Percentiles rank a stretch among this genome's conserved stretches.
These are phyloP conservation scores for Sesamia inferens DNA, from an alignment of 2,888 invertebrate species.

Conservation along the genomic window DNA sequence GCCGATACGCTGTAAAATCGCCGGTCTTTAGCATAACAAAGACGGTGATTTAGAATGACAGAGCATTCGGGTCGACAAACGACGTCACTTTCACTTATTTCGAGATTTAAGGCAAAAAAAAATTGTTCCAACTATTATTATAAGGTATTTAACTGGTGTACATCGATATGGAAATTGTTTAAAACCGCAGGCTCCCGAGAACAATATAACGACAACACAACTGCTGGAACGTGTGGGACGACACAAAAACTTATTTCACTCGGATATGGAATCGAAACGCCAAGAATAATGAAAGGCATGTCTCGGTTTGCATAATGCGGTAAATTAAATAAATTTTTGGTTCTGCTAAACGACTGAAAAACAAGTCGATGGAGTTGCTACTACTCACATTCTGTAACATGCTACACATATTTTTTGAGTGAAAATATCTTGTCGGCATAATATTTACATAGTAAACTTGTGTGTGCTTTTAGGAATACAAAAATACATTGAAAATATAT, in stretches of 20 bases:
- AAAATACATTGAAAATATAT: constrained; percentile 28
- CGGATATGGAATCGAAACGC: constrained; percentile 85
- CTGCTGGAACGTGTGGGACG: constrained; percentile 81
- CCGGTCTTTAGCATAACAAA: constrained; percentile 87
- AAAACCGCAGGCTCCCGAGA: constrained; percentile 81
- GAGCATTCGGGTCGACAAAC: constrained; percentile 74
- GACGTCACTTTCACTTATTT: constrained; percentile 86
- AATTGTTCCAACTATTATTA: constrained; percentile 71
- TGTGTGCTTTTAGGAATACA: constrained; percentile 30
- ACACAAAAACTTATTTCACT: constrained; percentile 86
- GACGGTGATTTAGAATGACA: constrained; percentile 83
- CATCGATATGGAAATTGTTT: constrained; percentile 80
- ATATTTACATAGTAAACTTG: constrained; percentile 43
- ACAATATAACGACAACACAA: constrained; percentile 81
- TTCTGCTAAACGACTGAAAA: constrained; percentile 76
- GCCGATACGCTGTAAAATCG: constrained; percentile 86
- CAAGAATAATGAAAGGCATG: constrained; percentile 83
- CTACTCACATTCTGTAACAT: constrained; percentile 46
- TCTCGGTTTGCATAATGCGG: constrained; percentile 84
- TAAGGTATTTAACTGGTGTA: constrained; percentile 74
- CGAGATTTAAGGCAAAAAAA: constrained; percentile 67
- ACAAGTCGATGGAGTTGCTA: constrained; percentile 70
- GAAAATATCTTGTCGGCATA: constrained; percentile 36
- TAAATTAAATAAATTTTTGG: constrained; percentile 86
- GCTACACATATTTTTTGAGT: constrained; percentile 42